Evolutionary conservation across 2,888 invertebrate genomes (phyloP).

Genomic region (Stomorhina lunata): DNA sequence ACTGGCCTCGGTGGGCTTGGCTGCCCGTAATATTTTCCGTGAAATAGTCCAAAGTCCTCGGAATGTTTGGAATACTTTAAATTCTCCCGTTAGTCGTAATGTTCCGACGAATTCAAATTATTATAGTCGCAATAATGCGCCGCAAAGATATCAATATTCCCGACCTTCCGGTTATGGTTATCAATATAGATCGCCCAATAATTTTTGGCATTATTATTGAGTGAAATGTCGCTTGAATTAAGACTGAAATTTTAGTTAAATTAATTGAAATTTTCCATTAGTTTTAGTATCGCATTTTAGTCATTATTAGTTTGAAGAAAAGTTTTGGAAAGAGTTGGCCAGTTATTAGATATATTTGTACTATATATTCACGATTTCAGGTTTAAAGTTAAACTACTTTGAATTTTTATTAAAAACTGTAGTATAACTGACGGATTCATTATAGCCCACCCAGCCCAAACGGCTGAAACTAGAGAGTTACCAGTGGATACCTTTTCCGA

Average conservation of each 20-base stretch:
- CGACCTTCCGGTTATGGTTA: constrained; percentile 5
- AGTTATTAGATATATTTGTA: no score
- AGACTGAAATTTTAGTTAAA: constrained; percentile 50
- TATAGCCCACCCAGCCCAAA: no score
- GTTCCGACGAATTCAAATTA: constrained; percentile 63
- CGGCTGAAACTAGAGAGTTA: no score
- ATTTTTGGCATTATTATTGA: constrained; percentile 59
- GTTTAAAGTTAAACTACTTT: no score
- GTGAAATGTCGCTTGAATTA: background rate
- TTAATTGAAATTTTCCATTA: background rate
- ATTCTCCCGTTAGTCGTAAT: constrained; percentile 70
- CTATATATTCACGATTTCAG: no score
- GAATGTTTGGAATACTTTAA: constrained; percentile 72
- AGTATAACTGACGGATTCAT: no score
- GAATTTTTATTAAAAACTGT: no score
- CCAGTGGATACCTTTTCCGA: no score
- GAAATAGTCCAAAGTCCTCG: constrained; percentile 74
- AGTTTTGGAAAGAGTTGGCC: background rate
- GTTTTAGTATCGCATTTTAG: background rate
- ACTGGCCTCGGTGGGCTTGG: constrained; percentile 77
- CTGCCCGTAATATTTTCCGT: constrained; percentile 76
- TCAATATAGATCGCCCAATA: constrained; percentile 52
- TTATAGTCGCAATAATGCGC: constrained; percentile 35
- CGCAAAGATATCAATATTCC: background rate
- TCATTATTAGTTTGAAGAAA: no score